phyloP scores from a whole-genome alignment of 2,888 invertebrate species.

The Apocheima hispidaria region DNA sequence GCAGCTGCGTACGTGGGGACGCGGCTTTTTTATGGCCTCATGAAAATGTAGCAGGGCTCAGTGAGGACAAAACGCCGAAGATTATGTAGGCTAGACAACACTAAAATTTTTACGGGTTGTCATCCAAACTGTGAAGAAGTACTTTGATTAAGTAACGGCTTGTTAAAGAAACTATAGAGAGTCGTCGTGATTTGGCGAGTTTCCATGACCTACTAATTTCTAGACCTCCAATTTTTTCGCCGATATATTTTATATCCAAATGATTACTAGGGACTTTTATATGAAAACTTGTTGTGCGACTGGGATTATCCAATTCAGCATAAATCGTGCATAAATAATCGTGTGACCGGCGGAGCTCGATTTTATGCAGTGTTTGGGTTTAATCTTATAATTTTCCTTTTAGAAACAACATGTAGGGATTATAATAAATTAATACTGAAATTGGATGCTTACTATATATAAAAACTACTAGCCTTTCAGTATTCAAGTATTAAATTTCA shows the following conservation, averaged over 20 bases:
- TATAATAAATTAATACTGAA: conserved; percentile 3
- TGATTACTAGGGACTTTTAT: conserved; percentile 30
- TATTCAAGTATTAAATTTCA: no score
- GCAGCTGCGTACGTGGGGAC: conserved; percentile 61
- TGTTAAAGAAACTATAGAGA: background rate
- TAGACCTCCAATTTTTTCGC: background rate
- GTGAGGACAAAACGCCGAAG: conserved; percentile 41
- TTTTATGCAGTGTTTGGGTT: conserved; percentile 36
- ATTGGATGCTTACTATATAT: no score
- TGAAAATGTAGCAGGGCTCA: conserved; percentile 53
- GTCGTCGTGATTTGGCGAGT: background rate
- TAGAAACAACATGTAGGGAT: conserved; percentile 9
- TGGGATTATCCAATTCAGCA: conserved; percentile 55
- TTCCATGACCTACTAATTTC: background rate
- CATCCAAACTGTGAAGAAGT: conserved; percentile 27
- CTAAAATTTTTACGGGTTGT: conserved; percentile 39
- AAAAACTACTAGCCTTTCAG: no score
- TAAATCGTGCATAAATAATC: conserved; percentile 56
- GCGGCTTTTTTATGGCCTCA: conserved; percentile 52
- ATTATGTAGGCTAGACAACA: conserved; percentile 42
- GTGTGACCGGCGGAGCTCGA: conserved; percentile 47
- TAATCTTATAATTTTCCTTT: conserved; percentile 17
- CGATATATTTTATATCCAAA: conserved; percentile 28
- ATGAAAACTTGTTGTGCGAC: conserved; percentile 48
- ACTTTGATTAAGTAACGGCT: conserved; percentile 28